Base-by-base conservation (phyloP, 2,888 invertebrate species). In the Callyntrura sp. region DNA sequence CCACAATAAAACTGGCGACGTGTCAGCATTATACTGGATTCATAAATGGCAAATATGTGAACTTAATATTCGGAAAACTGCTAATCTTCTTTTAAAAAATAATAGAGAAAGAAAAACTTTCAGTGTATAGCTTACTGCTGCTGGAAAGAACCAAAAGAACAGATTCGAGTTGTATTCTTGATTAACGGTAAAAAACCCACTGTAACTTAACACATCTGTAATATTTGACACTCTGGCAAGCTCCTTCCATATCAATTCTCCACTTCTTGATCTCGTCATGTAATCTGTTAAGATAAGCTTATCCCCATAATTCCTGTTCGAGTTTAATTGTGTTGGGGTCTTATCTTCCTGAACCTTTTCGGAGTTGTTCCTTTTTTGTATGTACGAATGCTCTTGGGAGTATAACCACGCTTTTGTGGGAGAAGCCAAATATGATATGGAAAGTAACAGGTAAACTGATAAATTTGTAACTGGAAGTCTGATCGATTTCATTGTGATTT, bases 141-240 rank as follows among this genome's bases (percentile, higher is more conserved):
- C 96, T 0, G 98, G 98, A 94, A 98, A 98, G 94, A 97, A 98
- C 98, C 98, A 98, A 94, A 98, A 98, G 95, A 98, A 98, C 95
- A 97, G 95, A 94, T 98, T 98, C 0, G 98, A 97, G 93, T 97
- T 96, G 93, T 95, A 96, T 0, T 95, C 94, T 93, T 96, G 96
- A 94, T 98, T 96, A 0, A 98, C 98, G 0, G 98, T 98, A 85
- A 98, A 95, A 94, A 96, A 98, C 12, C 97, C 97, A 17, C 97
- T 95, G 94, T 97, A 97, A 94, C 97, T 97, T 92, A 95, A 95
- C 43, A 97, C 95, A n/a, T 95, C 95, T 9, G 91, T 88, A 14
- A 92, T 78, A 35, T 91, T 91, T n/a, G 73, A 83, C 0, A 92
- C 92, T 60, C 62, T 95, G 95, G 73, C 91, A 93, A 20, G 95